Evolutionary conservation across 1,140 invertebrate species (phyloP).

Genomic region (Drosophila orosa): DNA sequence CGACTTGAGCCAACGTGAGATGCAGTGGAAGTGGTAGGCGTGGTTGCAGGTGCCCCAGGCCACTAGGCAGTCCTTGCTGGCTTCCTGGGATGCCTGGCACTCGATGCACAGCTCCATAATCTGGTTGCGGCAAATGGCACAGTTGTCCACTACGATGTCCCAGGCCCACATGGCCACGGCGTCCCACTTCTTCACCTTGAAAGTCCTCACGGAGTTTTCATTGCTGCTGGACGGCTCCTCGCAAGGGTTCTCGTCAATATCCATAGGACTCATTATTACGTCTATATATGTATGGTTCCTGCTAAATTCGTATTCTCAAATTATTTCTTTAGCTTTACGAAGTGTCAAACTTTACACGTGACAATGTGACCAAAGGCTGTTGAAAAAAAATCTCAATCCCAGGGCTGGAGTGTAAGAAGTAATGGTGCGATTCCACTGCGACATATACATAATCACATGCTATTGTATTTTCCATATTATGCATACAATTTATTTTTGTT

Average conservation of each 20-base stretch:
- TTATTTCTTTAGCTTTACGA: neutral
- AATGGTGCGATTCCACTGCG: neutral
- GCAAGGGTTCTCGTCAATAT: slow-evolving; percentile 94
- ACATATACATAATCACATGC: neutral
- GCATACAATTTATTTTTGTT: no score
- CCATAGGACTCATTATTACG: slow-evolving; percentile 86
- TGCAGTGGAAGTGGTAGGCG: slow-evolving; percentile 99
- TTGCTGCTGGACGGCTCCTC: slow-evolving; percentile 92
- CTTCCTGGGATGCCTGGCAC: slow-evolving; percentile 99
- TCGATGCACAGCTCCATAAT: slow-evolving; percentile 99
- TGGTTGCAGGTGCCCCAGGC: slow-evolving; percentile 99
- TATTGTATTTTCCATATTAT: neutral
- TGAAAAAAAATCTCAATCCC: neutral
- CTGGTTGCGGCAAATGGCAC: slow-evolving; percentile 99
- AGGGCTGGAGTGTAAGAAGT: neutral
- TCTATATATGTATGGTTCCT: neutral
- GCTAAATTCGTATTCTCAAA: neutral
- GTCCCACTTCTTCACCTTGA: slow-evolving; percentile 99
- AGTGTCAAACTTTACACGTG: neutral
- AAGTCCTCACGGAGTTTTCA: slow-evolving; percentile 95
- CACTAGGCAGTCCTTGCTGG: slow-evolving; percentile 99
- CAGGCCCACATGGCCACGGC: slow-evolving; percentile 99
- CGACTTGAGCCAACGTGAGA: slow-evolving; percentile 99
- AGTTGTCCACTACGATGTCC: slow-evolving; percentile 99
- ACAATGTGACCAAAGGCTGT: neutral